A percentile compares a stretch with the other conserved stretches of the same genome.
These are phyloP conservation scores for Mus pahari DNA, from an alignment of 2,113 vertebrate species.

Conservation along the genomic window DNA sequence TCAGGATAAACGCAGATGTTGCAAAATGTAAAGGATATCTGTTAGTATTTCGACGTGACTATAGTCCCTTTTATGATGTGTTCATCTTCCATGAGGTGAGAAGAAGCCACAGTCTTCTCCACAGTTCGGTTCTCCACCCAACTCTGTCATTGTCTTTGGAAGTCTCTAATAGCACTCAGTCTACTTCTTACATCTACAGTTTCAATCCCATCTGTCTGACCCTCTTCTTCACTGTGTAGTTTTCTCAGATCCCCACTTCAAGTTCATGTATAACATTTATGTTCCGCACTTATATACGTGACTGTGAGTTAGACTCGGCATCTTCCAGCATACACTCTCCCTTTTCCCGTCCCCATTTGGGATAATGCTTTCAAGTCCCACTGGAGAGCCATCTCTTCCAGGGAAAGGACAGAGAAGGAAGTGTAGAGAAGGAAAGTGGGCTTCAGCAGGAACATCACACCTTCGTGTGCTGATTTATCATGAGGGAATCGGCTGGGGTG, in stretches of 20 bases:
- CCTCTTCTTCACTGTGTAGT: not conserved
- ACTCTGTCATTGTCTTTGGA: conserved; percentile 7
- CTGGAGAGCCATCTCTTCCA: not conserved
- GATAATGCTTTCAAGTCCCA: not conserved
- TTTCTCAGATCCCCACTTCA: conserved; percentile 9
- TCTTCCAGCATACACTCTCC: not conserved
- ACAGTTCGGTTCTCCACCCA: not conserved
- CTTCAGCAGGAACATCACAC: not conserved
- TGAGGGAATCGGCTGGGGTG: not conserved
- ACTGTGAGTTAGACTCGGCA: not conserved
- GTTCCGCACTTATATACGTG: not conserved
- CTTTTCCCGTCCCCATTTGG: not conserved
- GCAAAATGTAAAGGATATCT: not conserved
- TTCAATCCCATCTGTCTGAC: not conserved
- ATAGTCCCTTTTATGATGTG: not conserved
- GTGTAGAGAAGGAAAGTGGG: not conserved
- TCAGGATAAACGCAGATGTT: not conserved
- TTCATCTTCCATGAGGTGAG: not conserved
- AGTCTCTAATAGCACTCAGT: not conserved
- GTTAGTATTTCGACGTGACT: not conserved
- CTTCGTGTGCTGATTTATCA: not conserved
- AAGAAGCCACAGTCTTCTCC: not conserved
- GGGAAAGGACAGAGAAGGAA: not conserved
- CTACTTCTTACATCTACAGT: not conserved
- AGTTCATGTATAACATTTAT: not conserved